These are phyloP conservation scores for Leptinotarsa tumamoca DNA, from an alignment of 2,888 invertebrate genomes.

Conservation along the genomic window DNA sequence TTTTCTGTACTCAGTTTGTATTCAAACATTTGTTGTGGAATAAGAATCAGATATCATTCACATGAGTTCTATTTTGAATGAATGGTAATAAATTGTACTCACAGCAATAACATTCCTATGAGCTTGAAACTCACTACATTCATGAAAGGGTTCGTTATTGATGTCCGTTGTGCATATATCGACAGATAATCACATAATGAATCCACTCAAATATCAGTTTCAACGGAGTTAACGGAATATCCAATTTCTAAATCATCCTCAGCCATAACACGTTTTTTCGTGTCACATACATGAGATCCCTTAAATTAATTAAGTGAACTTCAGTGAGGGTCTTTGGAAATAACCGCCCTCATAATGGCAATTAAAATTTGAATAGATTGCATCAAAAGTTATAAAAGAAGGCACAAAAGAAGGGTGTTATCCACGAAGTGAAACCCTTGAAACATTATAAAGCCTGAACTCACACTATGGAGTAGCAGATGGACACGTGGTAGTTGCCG, in stretches of 20 bases:
- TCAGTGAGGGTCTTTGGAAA: conserved; percentile 1
- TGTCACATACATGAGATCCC: not conserved
- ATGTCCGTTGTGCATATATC: no score
- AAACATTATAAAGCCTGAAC: conserved; percentile 27
- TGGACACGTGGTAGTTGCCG: conserved; percentile 37
- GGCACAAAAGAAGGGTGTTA: conserved; percentile 31
- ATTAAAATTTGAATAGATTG: conserved; percentile 40
- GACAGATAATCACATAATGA: no score
- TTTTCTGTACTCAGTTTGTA: no score
- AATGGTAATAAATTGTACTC: no score
- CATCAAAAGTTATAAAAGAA: conserved; percentile 33
- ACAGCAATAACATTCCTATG: no score
- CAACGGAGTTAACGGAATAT: no score
- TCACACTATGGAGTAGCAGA: conserved; percentile 28
- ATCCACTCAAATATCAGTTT: no score
- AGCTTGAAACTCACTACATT: no score
- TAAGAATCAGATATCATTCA: no score
- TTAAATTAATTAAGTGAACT: not conserved
- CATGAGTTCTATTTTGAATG: no score
- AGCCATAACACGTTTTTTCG: not conserved
- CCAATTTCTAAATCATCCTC: not conserved
- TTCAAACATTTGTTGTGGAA: no score
- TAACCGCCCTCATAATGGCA: conserved; percentile 33
- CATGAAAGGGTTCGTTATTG: no score
- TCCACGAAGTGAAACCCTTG: conserved; percentile 28